Conservation (phyloP, 2,888 invertebrate species). For the Frankliniella intonsa region DNA sequence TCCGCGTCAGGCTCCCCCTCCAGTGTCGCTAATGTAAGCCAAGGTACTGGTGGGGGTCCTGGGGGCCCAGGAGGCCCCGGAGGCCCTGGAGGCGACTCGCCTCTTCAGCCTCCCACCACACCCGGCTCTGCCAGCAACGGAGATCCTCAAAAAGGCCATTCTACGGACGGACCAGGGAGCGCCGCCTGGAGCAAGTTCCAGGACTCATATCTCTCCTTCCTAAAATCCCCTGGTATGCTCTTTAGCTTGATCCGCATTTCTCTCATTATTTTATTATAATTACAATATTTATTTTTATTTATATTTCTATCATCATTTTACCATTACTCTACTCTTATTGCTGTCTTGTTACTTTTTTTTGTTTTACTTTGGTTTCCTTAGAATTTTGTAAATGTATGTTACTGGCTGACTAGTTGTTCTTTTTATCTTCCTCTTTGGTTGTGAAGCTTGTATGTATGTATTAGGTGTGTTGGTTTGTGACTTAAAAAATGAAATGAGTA, state of each 20-base stretch:
- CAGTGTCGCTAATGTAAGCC: not conserved
- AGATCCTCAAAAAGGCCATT: not conserved
- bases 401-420: conserved; percentile 24
- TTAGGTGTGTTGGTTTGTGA: not conserved
- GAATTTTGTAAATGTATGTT: conserved; percentile 10
- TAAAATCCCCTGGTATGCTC: conserved; percentile 44
- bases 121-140: conserved; percentile 41
- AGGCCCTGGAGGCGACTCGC: conserved; percentile 39
- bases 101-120: conserved; percentile 42
- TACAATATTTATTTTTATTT: conserved; percentile 30
- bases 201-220: conserved; percentile 53
- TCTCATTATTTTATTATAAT: conserved; percentile 31
- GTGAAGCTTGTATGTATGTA: not conserved
- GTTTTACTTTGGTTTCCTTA: conserved; percentile 26
- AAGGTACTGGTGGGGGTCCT: not conserved
- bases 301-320: conserved; percentile 17
- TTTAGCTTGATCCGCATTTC: conserved; percentile 35
- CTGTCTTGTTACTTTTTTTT: not conserved
- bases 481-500: not conserved
- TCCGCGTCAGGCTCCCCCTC: too few relatives aligned
- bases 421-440: conserved; percentile 17
- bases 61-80: conserved; percentile 39
- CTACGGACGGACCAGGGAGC: not conserved
- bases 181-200: conserved; percentile 45
- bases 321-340: not conserved